Base-by-base conservation (phyloP, 2,797 vertebrate species). In the Catostomus latipinnis region DNA sequence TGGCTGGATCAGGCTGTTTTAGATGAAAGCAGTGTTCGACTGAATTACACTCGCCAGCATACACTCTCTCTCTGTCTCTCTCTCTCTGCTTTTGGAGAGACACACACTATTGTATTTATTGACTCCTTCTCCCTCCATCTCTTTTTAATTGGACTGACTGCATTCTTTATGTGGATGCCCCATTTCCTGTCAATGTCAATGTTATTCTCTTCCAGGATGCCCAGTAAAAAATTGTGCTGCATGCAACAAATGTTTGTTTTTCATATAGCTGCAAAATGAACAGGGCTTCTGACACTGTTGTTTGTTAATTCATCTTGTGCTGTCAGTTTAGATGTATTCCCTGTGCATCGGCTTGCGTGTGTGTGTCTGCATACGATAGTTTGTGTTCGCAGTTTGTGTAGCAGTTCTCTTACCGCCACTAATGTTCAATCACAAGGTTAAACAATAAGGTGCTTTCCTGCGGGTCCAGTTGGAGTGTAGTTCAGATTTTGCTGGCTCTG, bases 91-190 rank as follows among this genome's bases (percentile, higher is more conserved):
- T 70, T 86, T 76, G 82, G 90, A 78, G 89, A 91, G 91, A 88
- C 84, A 79, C 86, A 73, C 89, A 86, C 84, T 90, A 90, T 90
- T 89, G 83, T 89, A 84, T 91, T 90, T 91, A 88, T 92, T 80
- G 89, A 90, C 87, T 81, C 80, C 84, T 86, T 89, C 87, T 87
- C 87, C 85, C 63, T 66, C 71, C 78, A 71, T 82, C 79, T 80
- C 73, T 78, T 86, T 86, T 84, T 86, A 87, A 84, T 86, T 84
- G 83, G 79, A 76, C 76, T 72, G 68, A 74, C 70, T 84, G 76
- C 79, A 76, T 81, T 87, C 66, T 73, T 79, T 73, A 34, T 78
- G 52, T 72, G 56, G 69, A 74, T 71, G 69, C 72, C 67, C 72
- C 63, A 14, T 73, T 78, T 75, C 61, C 76, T 74, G 78, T 83